phyloP scores from a whole-genome alignment of 2,113 vertebrate species.

The Diphyllodes magnificus region DNA sequence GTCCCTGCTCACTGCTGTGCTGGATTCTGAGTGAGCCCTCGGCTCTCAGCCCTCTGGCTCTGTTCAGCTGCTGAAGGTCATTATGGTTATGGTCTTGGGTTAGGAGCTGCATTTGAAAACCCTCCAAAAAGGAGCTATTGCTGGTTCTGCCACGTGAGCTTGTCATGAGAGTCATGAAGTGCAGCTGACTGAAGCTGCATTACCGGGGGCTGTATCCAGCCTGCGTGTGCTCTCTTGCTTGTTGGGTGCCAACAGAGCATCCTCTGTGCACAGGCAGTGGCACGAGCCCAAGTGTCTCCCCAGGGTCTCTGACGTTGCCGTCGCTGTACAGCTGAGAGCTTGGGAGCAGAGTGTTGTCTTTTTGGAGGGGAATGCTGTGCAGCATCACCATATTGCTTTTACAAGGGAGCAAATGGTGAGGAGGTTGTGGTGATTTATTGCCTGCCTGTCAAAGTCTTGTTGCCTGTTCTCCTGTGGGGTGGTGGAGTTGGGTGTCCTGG shows the following conservation, averaged over 20 bases:
- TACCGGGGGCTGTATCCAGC: neutral
- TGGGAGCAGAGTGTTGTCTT: neutral
- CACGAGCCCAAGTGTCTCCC: neutral
- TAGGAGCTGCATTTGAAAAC: constrained; percentile 1
- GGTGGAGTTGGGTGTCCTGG: neutral
- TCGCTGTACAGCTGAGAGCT: neutral
- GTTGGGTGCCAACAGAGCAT: neutral
- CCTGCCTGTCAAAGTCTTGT: neutral
- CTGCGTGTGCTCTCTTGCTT: neutral
- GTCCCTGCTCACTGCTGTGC: neutral
- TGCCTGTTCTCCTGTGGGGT: neutral
- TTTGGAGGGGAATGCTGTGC: neutral
- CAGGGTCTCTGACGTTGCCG: rapidly evolving
- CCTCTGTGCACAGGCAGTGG: neutral
- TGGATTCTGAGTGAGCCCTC: neutral
- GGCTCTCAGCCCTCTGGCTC: neutral
- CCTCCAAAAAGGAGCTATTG: neutral
- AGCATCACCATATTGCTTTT: neutral
- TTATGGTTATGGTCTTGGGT: neutral
- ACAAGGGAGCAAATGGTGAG: neutral
- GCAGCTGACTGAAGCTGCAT: neutral
- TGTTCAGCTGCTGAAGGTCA: constrained; percentile 5
- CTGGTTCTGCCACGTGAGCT: neutral
- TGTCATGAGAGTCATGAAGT: neutral
- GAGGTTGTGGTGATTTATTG: neutral